Conservation (phyloP, 2,888 invertebrate genomes). For the Eubasilissa splendida region DNA sequence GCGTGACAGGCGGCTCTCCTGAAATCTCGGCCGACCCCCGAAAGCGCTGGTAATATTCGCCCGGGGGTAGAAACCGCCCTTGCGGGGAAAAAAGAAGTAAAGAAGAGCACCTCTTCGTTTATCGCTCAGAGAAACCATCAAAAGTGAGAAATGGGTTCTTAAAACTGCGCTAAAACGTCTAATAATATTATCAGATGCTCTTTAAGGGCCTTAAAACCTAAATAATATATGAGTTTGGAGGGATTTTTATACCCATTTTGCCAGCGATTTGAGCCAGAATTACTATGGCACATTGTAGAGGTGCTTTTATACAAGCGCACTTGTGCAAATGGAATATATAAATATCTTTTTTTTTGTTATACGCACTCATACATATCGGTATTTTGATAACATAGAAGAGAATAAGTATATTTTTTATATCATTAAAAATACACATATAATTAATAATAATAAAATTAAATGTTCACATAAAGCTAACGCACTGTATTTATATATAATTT, state of each 20-base stretch:
- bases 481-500: too few species aligned
- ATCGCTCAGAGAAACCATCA: slow-evolving; percentile 37
- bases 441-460: too few species aligned
- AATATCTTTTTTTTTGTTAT: too few species aligned
- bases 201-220: slow-evolving; percentile 40
- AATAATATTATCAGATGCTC: slow-evolving; percentile 43
- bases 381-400: too few species aligned
- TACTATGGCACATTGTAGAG: slow-evolving; percentile 1
- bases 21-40: neutral
- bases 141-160: slow-evolving; percentile 41
- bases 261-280: slow-evolving; percentile 7
- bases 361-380: too few species aligned
- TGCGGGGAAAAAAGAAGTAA: slow-evolving; percentile 13
- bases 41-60: slow-evolving; percentile 9
- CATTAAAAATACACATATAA: too few species aligned
- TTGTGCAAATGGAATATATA: too few species aligned
- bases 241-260: slow-evolving; percentile 28
- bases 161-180: slow-evolving; percentile 39
- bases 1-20: neutral
- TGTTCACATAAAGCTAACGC: too few species aligned
- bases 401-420: too few species aligned
- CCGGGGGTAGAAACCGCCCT: slow-evolving; percentile 6
- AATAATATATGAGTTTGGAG: slow-evolving; percentile 38
- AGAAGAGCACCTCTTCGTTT: slow-evolving; percentile 32
- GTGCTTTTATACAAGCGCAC: neutral